phyloP scores from a whole-genome alignment of 1,140 invertebrate species.

The Drosophila tristis region DNA sequence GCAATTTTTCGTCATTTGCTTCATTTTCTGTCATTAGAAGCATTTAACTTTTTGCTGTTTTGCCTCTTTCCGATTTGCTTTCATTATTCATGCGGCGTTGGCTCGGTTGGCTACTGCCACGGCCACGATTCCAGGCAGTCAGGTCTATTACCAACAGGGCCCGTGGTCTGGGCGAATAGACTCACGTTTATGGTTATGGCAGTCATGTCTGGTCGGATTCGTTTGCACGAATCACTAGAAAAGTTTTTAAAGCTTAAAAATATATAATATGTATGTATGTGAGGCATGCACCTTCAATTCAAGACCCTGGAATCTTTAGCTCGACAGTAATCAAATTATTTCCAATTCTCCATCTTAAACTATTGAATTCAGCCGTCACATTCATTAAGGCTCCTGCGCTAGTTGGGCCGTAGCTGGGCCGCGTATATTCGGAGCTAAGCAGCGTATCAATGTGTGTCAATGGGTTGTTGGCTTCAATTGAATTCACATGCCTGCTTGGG shows the following conservation, averaged over 20 bases:
- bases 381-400: too few relatives aligned
- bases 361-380: too few relatives aligned
- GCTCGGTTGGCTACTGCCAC: neutral
- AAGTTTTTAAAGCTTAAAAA: too few relatives aligned
- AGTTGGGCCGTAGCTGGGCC: too few relatives aligned
- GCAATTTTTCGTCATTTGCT: conserved; percentile 78
- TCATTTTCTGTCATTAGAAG: conserved; percentile 80
- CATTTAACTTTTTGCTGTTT: conserved; percentile 79
- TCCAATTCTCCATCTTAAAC: too few relatives aligned
- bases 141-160: neutral
- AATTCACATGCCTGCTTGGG: conserved; percentile 23
- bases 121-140: conserved; percentile 20
- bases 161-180: neutral
- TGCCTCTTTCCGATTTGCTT: conserved; percentile 75
- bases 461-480: conserved; percentile 68
- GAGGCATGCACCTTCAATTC: too few relatives aligned
- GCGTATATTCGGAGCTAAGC: conserved; percentile 31
- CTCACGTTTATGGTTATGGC: neutral
- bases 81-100: conserved; percentile 61
- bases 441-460: conserved; percentile 76
- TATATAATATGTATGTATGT: too few relatives aligned
- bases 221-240: too few relatives aligned
- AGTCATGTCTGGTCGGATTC: too few relatives aligned
- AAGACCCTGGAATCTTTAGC: too few relatives aligned
- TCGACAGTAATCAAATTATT: too few relatives aligned